Base-by-base conservation (phyloP, 2,113 vertebrate genomes). In the Corynorhinus townsendii region DNA sequence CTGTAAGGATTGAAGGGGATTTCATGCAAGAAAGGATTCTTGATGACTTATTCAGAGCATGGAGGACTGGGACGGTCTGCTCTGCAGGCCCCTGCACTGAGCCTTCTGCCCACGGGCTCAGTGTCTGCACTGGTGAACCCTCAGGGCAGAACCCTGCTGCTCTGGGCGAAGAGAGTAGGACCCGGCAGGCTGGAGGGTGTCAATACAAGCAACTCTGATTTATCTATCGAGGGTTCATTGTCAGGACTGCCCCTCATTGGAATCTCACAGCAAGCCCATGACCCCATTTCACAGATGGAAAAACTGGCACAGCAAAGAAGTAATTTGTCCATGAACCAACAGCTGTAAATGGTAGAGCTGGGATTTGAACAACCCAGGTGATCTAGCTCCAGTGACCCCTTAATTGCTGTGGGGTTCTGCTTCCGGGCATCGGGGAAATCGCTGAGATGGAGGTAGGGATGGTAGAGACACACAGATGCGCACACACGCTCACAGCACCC, bases 1-100 rank as follows among this genome's bases (percentile, higher is more conserved):
- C 81, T 90, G 49, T 77, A 94, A 96, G 87, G 86, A 96, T 92
- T 97, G 64, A 90, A 90, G 69, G 93, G 88, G 93, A 93, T 91
- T 84, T 89, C 56, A 3, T 16, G 35, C 86, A 40, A 69, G 71
- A 86, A 88, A 76, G 76, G 93, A 52, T 87, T 97, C 94, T 85
- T 93, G 77, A 93, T 28, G 45, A 73, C 35, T 86, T 56, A 90
- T 75, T 79, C 49, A 2, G 73, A 35, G 24, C 30, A 35, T 91
- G 80, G 64, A 52, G 86, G 11, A 24, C 35, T 80, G 82, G 88
- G 97, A 96, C 66, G 5, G 2, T 20, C 62, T 52, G 86, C 43
- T n/a, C 43, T 28, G 3, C 45, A 7, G 15, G 52, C 4, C 3
- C 43, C 64, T 45, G 43, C 0, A 2, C 10, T 1, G 22, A 52